Conservation (phyloP, 2,888 invertebrate species). For the Apamea sordens region DNA sequence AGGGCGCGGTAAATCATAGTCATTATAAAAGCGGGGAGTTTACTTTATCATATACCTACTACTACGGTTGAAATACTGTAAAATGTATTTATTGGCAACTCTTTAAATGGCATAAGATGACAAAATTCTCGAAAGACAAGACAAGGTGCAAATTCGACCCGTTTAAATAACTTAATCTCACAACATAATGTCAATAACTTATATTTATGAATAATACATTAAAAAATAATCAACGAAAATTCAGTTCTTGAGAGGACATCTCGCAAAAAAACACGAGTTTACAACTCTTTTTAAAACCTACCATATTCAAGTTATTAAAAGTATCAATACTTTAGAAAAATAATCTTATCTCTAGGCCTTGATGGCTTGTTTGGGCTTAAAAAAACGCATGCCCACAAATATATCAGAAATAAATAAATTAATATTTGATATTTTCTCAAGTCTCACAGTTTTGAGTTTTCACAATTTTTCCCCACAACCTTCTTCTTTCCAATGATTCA, state of each 20-base stretch:
- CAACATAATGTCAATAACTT: slow-evolving; percentile 25
- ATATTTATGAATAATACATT: neutral
- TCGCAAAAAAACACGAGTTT: slow-evolving; percentile 53
- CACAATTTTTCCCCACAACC: slow-evolving; percentile 49
- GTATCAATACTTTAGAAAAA: slow-evolving; percentile 42
- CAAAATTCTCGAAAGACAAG: neutral
- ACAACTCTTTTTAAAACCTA: slow-evolving; percentile 51
- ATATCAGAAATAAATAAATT: slow-evolving; percentile 18
- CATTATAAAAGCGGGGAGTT: slow-evolving; percentile 15
- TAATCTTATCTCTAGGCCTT: slow-evolving; percentile 42
- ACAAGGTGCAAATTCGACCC: neutral
- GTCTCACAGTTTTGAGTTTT: slow-evolving; percentile 28
- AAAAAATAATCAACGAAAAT: slow-evolving; percentile 31
- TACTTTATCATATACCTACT: neutral
- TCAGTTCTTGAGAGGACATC: slow-evolving; percentile 59
- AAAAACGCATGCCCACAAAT: slow-evolving; percentile 9
- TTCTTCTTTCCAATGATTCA: slow-evolving; percentile 4
- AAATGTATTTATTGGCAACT: slow-evolving; percentile 42
- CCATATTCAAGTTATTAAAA: slow-evolving; percentile 20
- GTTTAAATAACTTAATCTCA: slow-evolving; percentile 34
- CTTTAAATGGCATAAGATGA: slow-evolving; percentile 13
- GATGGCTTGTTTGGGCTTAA: slow-evolving; percentile 9
- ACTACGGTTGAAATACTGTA: slow-evolving; percentile 29
- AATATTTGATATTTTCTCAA: slow-evolving; percentile 48
- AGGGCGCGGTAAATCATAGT: slow-evolving; percentile 18